These are phyloP conservation scores for Theonella swinhoei DNA, from an alignment of 37 sponge, comb jelly and placozoan species.

Conservation along the genomic window DNA sequence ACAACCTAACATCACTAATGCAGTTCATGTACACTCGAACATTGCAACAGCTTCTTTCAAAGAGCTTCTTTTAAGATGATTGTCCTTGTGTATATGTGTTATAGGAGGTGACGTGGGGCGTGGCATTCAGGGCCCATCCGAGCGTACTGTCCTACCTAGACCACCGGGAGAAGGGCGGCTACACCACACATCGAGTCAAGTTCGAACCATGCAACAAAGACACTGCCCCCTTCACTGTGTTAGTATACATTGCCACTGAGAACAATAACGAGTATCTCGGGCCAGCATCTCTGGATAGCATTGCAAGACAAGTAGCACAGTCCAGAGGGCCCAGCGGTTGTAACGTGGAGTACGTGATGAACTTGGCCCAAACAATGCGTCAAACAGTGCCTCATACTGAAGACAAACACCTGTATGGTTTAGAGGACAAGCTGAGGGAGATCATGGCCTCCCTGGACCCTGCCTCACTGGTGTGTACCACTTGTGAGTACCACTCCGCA, in stretches of 20 bases:
- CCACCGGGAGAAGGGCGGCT: conserved; percentile 85
- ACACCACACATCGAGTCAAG: conserved; percentile 49
- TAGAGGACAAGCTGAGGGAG: conserved; percentile 67
- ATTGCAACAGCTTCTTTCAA: too few relatives aligned
- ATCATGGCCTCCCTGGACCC: conserved; percentile 5
- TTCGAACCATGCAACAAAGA: conserved; percentile 64
- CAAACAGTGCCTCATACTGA: conserved; percentile 24
- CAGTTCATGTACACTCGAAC: too few relatives aligned
- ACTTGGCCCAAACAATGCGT: conserved; percentile 77
- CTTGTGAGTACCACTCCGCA: neutral
- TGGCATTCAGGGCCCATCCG: conserved; percentile 74
- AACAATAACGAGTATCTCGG: conserved; percentile 84
- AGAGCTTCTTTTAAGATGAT: too few relatives aligned
- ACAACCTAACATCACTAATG: too few relatives aligned
- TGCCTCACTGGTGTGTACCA: neutral
- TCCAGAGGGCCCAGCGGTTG: conserved; percentile 82
- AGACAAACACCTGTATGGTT: conserved; percentile 70
- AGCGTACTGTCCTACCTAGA: conserved; percentile 75
- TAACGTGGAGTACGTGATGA: conserved; percentile 89
- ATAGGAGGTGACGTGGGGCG: conserved; percentile 83
- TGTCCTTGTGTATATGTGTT: neutral
- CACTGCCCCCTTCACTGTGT: conserved; percentile 39
- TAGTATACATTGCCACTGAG: conserved; percentile 86
- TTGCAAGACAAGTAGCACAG: conserved; percentile 72
- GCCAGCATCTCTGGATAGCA: conserved; percentile 57